Evolutionary conservation across 2,888 invertebrate genomes (phyloP).

Genomic region (Spisula solida): DNA sequence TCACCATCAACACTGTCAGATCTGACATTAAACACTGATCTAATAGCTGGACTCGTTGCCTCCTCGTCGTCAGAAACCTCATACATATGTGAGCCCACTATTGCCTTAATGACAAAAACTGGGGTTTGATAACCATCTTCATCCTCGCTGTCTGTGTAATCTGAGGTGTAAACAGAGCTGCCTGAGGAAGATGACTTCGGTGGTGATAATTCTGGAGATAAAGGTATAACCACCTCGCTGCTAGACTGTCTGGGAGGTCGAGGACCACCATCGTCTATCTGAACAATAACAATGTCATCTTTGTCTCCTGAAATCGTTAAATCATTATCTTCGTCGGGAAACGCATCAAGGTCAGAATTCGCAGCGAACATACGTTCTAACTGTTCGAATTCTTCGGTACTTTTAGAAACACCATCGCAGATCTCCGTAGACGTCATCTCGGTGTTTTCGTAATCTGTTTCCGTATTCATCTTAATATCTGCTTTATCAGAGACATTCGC

Average conservation of each 20-base stretch:
- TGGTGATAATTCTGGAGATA: not conserved
- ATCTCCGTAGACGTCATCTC: not conserved
- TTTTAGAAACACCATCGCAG: not conserved
- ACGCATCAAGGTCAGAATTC: not conserved
- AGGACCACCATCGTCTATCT: constrained; percentile 34
- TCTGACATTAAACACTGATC: not conserved
- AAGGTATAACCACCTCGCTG: constrained; percentile 25
- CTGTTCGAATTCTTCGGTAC: not conserved
- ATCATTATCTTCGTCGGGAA: not conserved
- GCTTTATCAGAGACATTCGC: not conserved
- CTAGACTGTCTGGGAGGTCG: not conserved
- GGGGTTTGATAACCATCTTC: not conserved
- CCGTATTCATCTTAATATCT: not conserved
- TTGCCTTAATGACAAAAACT: not conserved
- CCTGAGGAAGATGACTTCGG: not conserved
- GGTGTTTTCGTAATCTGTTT: not conserved
- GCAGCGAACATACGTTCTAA: not conserved
- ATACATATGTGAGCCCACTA: not conserved
- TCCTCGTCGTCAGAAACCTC: not conserved
- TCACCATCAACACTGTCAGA: not conserved
- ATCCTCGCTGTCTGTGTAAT: not conserved
- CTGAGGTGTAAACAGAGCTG: not conserved
- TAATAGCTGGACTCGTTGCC: not conserved
- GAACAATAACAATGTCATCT: constrained; percentile 31
- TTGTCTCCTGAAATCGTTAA: not conserved